Conservation (phyloP, 2,888 invertebrate genomes). For the Epirrhoe tristata region DNA sequence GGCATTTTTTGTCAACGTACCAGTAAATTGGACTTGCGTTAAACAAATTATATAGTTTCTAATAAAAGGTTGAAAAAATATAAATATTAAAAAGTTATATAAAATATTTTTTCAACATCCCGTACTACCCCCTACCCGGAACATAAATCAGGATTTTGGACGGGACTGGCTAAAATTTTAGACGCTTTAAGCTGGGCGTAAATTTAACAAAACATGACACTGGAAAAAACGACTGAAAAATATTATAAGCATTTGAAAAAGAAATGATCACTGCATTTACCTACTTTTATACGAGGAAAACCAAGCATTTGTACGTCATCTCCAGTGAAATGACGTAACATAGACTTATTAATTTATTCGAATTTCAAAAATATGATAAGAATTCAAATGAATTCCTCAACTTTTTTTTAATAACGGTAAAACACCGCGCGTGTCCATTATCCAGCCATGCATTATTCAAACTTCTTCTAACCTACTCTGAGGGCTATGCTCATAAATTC, state of each 20-base stretch:
- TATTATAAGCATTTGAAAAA: slow-evolving; percentile 59
- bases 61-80: slow-evolving; percentile 59
- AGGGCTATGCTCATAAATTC: slow-evolving; percentile 56
- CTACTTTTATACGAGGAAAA: slow-evolving; percentile 1
- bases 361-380: slow-evolving; percentile 40
- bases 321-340: neutral
- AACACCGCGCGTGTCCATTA: slow-evolving; percentile 44
- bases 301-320: neutral
- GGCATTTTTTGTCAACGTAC: slow-evolving; percentile 17
- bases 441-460: slow-evolving; percentile 57
- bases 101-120: slow-evolving; percentile 67
- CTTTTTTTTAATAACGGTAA: slow-evolving; percentile 40
- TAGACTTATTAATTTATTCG: slow-evolving; percentile 43
- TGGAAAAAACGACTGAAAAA: slow-evolving; percentile 70
- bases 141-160: slow-evolving; percentile 89
- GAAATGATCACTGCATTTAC: slow-evolving; percentile 8
- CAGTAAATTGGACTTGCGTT: neutral
- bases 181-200: slow-evolving; percentile 83
- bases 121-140: slow-evolving; percentile 67
- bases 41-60: slow-evolving; percentile 15
- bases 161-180: slow-evolving; percentile 87
- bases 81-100: slow-evolving; percentile 67
- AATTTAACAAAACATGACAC: slow-evolving; percentile 83
- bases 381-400: slow-evolving; percentile 39
- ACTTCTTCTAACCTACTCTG: slow-evolving; percentile 55